Evolutionary conservation across 2,797 vertebrate genomes (phyloP).

Genomic region (Sciurus vulgaris): DNA sequence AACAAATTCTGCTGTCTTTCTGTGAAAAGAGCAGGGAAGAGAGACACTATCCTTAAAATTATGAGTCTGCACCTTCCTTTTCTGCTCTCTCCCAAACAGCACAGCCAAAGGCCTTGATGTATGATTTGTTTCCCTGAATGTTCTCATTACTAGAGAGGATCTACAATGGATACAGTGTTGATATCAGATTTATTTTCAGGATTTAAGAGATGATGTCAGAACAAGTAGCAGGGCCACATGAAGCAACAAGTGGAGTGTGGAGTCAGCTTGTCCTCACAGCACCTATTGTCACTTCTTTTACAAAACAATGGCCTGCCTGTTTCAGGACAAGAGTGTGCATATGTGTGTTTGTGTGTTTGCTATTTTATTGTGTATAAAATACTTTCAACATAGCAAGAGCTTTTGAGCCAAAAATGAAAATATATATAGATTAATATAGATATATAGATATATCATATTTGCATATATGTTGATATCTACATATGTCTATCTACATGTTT

Average conservation of each 20-base stretch:
- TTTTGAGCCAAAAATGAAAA: constrained; percentile 43
- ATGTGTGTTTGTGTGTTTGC: background rate
- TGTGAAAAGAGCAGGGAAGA: constrained; percentile 15
- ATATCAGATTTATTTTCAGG: constrained; percentile 85
- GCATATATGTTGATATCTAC: no score
- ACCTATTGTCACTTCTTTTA: constrained; percentile 82
- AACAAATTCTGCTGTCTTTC: constrained; percentile 67
- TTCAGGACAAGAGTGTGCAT: background rate
- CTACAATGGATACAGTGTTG: constrained; percentile 87
- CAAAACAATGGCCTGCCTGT: constrained; percentile 74
- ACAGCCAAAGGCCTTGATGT: background rate
- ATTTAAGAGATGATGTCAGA: constrained; percentile 88
- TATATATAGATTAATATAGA: background rate
- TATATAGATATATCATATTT: no score
- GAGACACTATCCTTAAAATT: constrained; percentile 36
- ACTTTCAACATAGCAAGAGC: background rate
- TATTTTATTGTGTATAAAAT: constrained; percentile 30
- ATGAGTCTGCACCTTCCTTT: constrained; percentile 59
- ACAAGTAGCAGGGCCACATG: constrained; percentile 78
- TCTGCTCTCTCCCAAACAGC: constrained; percentile 45
- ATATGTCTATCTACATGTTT: no score
- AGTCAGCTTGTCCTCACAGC: constrained; percentile 82
- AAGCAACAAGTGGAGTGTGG: constrained; percentile 72
- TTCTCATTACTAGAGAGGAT: background rate
- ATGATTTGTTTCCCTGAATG: constrained; percentile 58